These are phyloP conservation scores for Cerastis leucographa DNA, from an alignment of 2,888 invertebrate genomes.

Conservation along the genomic window DNA sequence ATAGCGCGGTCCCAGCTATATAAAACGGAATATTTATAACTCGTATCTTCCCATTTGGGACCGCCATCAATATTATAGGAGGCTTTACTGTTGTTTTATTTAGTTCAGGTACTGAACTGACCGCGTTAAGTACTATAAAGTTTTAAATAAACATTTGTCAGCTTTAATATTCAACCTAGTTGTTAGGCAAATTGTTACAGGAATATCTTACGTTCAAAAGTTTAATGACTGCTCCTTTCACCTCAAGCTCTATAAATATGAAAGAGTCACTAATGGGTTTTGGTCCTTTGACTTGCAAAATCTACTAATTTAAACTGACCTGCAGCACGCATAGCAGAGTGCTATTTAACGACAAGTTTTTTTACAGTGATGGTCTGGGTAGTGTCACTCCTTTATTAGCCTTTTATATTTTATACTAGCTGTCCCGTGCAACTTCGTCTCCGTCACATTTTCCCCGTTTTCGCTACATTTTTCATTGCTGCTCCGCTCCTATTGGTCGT, in stretches of 20 bases:
- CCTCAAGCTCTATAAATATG: slow-evolving; percentile 3
- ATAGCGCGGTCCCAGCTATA: slow-evolving; percentile 6
- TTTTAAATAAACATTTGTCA: slow-evolving; percentile 18
- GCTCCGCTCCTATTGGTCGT: too few species aligned
- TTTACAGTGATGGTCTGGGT: not conserved
- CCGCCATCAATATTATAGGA: slow-evolving; percentile 43
- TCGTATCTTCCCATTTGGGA: slow-evolving; percentile 33
- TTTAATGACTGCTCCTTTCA: not conserved
- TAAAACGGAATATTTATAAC: slow-evolving; percentile 54
- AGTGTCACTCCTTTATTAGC: too few species aligned
- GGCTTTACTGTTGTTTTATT: slow-evolving; percentile 45
- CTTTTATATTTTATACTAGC: too few species aligned
- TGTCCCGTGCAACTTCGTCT: too few species aligned
- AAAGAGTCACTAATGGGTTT: not conserved
- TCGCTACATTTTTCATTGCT: too few species aligned
- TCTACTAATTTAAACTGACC: not conserved
- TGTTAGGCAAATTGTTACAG: not conserved
- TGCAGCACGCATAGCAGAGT: not conserved
- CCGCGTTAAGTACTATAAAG: slow-evolving; percentile 15
- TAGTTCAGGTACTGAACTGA: slow-evolving; percentile 26
- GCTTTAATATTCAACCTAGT: not conserved
- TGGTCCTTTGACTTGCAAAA: slow-evolving; percentile 12
- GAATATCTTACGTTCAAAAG: not conserved
- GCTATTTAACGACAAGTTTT: not conserved
- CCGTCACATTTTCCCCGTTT: too few species aligned